Evolutionary conservation across 2,797 vertebrate genomes (phyloP).

Genomic region (Euthynnus affinis): DNA sequence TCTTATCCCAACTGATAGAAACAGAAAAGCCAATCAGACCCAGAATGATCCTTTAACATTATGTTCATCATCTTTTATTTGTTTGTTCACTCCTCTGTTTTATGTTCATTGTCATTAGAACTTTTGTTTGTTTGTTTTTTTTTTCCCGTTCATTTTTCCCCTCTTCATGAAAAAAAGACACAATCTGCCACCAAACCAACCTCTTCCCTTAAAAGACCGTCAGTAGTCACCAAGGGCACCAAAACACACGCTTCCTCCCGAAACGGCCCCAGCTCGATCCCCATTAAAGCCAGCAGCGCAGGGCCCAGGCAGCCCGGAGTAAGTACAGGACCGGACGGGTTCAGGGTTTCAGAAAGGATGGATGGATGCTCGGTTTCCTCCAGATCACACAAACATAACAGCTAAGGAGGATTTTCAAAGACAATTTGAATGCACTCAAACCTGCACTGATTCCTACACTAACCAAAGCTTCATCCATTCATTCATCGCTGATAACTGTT

Average conservation of each 20-base stretch:
- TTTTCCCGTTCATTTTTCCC: too few relatives aligned
- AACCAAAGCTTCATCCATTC: constrained; percentile 10
- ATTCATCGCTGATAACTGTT: constrained; percentile 8
- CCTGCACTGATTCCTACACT: background rate
- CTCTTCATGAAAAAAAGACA: constrained; percentile 82
- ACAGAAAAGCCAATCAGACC: background rate
- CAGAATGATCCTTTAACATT: constrained; percentile 20
- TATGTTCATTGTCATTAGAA: constrained; percentile 32
- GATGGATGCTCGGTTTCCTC: constrained; percentile 6
- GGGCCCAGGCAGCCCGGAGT: constrained; percentile 84
- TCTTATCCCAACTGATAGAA: background rate
- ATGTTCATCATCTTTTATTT: constrained; percentile 37
- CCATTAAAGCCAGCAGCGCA: constrained; percentile 81
- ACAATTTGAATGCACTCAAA: background rate
- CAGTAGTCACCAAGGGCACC: constrained; percentile 84
- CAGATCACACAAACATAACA: background rate
- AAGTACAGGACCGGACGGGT: constrained; percentile 81
- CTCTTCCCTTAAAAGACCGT: constrained; percentile 83
- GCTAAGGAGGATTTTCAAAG: background rate
- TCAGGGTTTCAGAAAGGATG: background rate
- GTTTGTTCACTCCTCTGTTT: constrained; percentile 42
- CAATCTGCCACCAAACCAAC: constrained; percentile 88
- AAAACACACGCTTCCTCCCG: constrained; percentile 82
- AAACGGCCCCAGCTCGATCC: constrained; percentile 83
- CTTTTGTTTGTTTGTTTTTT: constrained; percentile 63